Conservation (phyloP, 2,113 vertebrate species). For the Leuciscus idus region DNA sequence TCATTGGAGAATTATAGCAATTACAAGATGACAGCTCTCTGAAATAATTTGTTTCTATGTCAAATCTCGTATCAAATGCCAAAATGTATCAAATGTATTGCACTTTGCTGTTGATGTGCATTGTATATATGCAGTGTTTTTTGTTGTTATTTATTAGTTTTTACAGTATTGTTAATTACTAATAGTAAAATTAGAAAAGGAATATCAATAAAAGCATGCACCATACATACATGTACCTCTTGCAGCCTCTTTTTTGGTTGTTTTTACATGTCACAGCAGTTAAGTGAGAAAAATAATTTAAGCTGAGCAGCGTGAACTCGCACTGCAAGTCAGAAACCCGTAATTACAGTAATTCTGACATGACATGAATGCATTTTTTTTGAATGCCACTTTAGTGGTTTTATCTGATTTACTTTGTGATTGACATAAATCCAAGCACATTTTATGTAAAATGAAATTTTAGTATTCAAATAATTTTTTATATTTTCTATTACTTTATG, state of each 20-base stretch:
- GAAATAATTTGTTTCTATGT: background rate
- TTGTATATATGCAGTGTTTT: background rate
- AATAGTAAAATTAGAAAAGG: background rate
- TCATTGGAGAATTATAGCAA: background rate
- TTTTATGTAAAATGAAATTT: background rate
- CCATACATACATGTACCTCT: background rate
- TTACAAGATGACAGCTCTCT: background rate
- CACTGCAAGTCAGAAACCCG: background rate
- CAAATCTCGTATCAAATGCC: background rate
- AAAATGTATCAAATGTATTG: background rate
- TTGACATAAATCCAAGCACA: background rate
- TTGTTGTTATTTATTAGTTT: too few relatives aligned
- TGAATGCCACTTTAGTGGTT: background rate
- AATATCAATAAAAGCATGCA: too few relatives aligned
- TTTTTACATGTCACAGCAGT: background rate
- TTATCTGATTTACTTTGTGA: background rate
- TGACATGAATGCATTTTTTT: background rate
- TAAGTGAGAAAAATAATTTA: background rate
- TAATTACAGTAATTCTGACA: slow-evolving; percentile 2
- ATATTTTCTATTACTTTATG: background rate
- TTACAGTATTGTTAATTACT: background rate
- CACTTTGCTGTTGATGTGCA: background rate
- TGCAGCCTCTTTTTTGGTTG: background rate
- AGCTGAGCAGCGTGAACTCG: background rate
- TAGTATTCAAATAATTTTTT: background rate